Evolutionary conservation across 2,888 invertebrate species (phyloP), one percentile per base, ranked within the genome.

Genomic region (Dichetophora obliterata): DNA sequence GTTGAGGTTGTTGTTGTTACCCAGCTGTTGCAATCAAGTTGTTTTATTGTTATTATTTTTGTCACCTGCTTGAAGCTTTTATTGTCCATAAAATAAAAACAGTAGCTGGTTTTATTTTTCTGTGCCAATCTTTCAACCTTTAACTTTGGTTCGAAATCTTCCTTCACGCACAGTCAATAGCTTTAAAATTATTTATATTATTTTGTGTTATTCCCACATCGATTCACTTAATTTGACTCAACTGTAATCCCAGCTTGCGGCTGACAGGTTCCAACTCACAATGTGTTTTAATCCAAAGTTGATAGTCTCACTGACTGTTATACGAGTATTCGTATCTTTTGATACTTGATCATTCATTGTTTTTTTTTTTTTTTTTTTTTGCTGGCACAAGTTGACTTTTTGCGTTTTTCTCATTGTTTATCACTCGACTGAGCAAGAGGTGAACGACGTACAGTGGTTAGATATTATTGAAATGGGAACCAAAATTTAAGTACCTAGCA

Each of bases 1-100:
- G 14, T 34, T n/a, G 37, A 19, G 14, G n/a, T 54, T 77, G 69
- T 75, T 65, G 75, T 22, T 79, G 54, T 75, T 77, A 43, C 71
- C 14, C 22, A 57, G 65, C 57, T 71, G 37, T 61, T 71, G 48
- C 16, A 77, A 75, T 52, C 31, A 5, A 31, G 19, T 37, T 43
- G 3, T 31, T 50, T 54, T 69, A 31, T 54, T 71, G 57, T 57
- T 9, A 19, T 11, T 54, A 19, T 34, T 70, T 52, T 54, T 52
- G 27, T 27, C 54, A 27, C 22, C 27, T 59, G 24, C 11, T 59
- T 22, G 16, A 59, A 2, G 9, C 27, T 27, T 27, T 59, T 27
- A 24, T 59, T 27, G 57, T 24, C 24, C 27, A 31, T 31, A 70
- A 50, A 16, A 8, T 50, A 34, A 5, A n/a, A 50, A 31, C 52